Evolutionary conservation across 2,888 invertebrate species (phyloP), one percentile per base, ranked within the genome.

Genomic region (Tubiluchus corallicola): DNA sequence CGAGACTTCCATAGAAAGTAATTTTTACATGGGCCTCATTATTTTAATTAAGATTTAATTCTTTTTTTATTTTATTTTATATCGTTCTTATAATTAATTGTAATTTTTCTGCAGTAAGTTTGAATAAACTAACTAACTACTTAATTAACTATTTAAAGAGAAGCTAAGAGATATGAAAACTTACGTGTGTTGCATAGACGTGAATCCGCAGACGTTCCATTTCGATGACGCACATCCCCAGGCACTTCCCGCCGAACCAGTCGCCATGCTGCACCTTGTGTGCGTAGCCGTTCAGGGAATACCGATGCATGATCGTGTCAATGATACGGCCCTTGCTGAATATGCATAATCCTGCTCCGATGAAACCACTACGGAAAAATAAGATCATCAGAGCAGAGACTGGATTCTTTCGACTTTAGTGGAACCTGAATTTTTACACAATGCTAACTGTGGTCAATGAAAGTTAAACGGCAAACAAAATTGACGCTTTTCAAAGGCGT

Each of bases 281-380:
- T 39, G 90, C 80, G 60, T 92, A 96, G 2, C 98, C 98, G 68
- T 98, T 98, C n/a, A 98, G 71, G 16, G 87, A 75, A 81, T 88
- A 99, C 51, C 81, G 78, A 63, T 90, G 84, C 58, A 82, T 90
- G 58, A 88, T 77, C 1, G 82, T 79, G 59, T 85, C 82, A 54
- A 79, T 41, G 20, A 65, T n/a, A n/a, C n/a, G n/a, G n/a, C n/a
- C n/a, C n/a, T n/a, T 62, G 3, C 61, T 60, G 49, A 65, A 64
- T 2, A 63, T 48, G 48, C 63, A 64, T 15, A 60, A 46, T 1
- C 65, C 65, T 54, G 60, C 62, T 3, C 64, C 64, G 38, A 62
- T 54, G 19, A 55, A 49, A 17, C 62, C 62, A 53, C 62, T 63
- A 17, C 20, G 20, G 43, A 43, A 43, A 49, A 3, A 54, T 51